These are phyloP conservation scores for Microcebus griseorufus DNA, from an alignment of 2,113 vertebrate genomes.

Conservation along the genomic window DNA sequence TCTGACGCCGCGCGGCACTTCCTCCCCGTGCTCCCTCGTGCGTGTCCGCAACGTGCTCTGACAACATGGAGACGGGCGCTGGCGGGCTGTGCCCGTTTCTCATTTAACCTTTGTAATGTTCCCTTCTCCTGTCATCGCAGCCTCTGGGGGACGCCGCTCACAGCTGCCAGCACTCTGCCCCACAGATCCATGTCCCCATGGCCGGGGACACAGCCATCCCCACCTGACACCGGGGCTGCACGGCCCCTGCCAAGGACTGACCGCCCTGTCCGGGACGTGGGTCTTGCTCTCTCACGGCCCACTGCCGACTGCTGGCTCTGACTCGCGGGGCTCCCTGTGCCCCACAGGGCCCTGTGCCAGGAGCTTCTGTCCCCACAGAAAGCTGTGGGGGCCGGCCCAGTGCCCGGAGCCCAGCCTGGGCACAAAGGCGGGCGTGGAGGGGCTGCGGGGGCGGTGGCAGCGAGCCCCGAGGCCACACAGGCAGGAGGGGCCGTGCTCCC, in stretches of 20 bases:
- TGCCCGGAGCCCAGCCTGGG: neutral
- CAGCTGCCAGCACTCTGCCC: neutral
- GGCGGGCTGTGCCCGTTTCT: accelerated
- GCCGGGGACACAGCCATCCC: accelerated
- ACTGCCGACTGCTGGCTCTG: accelerated
- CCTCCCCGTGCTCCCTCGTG: accelerated
- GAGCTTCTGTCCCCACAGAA: neutral
- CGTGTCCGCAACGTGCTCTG: accelerated
- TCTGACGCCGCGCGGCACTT: neutral
- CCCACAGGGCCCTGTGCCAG: neutral
- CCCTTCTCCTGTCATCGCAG: accelerated
- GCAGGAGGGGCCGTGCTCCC: too few relatives aligned
- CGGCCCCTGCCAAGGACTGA: accelerated
- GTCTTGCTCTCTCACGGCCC: accelerated
- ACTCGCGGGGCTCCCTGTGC: neutral
- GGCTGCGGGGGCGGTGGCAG: accelerated
- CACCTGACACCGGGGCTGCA: accelerated
- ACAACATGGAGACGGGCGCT: accelerated
- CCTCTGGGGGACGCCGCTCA: accelerated
- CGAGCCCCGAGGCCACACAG: accelerated
- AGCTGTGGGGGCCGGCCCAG: neutral
- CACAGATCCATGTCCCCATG: neutral
- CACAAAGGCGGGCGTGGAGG: neutral
- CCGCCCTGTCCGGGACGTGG: accelerated
- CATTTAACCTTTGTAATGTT: accelerated